Evolutionary conservation across 53 echinoderm and acorn worm genomes (phyloP).

Genomic region (Echinarachnius parma): DNA sequence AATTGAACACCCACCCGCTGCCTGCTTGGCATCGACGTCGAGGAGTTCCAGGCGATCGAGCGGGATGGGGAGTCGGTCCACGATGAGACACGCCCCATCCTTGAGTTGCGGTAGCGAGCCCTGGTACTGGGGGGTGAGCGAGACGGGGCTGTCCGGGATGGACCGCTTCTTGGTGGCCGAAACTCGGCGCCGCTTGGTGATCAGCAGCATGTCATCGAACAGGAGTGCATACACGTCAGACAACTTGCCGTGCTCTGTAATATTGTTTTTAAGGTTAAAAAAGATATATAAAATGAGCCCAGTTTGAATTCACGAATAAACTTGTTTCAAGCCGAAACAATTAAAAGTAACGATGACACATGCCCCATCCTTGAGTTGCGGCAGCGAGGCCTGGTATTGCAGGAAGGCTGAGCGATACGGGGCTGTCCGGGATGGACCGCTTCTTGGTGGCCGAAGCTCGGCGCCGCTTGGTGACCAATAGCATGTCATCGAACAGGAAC

Average conservation of each 20-base stretch:
- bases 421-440: constrained; percentile 56
- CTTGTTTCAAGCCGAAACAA: no score
- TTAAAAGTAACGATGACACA: constrained; percentile 46
- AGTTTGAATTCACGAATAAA: no score
- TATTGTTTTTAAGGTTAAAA: neutral
- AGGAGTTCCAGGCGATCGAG: constrained; percentile 79
- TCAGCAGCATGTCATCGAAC: constrained; percentile 90
- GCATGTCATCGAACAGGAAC: constrained; percentile 90
- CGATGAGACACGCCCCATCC: constrained; percentile 64
- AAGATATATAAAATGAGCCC: no score
- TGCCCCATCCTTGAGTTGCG: constrained; percentile 64
- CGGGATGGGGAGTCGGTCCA: constrained; percentile 78
- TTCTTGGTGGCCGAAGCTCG: constrained; percentile 59
- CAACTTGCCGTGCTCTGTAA: constrained; percentile 78
- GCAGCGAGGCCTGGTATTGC: constrained; percentile 38
- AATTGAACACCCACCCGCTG: constrained; percentile 51
- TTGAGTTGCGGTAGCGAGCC: constrained; percentile 63
- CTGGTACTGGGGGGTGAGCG: constrained; percentile 35
- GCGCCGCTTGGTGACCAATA: constrained; percentile 74
- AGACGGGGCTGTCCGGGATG: constrained; percentile 45
- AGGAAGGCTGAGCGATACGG: constrained; percentile 22
- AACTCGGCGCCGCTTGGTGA: constrained; percentile 64
- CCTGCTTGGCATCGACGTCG: constrained; percentile 69
- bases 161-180: constrained; percentile 67
- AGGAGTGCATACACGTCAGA: constrained; percentile 83